These are phyloP conservation scores for Chrysomela aeneicollis DNA, from an alignment of 2,888 invertebrate genomes.

Conservation along the genomic window DNA sequence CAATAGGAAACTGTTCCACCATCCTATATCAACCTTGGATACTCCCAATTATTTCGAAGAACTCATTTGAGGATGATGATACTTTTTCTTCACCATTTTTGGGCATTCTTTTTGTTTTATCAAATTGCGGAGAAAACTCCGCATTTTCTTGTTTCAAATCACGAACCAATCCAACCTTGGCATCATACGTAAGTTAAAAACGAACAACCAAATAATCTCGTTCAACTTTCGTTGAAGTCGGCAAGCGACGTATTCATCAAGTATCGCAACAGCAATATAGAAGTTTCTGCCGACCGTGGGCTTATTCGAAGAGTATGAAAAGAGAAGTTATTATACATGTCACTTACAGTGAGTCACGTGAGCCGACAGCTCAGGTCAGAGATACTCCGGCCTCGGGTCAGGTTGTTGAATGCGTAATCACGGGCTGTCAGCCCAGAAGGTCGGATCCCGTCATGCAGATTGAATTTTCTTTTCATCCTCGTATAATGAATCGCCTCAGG, in stretches of 20 bases:
- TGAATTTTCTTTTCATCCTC: conserved; percentile 63
- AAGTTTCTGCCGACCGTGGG: conserved; percentile 27
- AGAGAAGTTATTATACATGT: conserved; percentile 58
- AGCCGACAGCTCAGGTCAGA: conserved; percentile 41
- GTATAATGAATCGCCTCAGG: conserved; percentile 60
- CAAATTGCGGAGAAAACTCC: not conserved
- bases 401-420: conserved; percentile 61
- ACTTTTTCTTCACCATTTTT: no score
- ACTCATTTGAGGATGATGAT: no score
- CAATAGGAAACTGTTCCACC: no score
- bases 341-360: conserved; percentile 57
- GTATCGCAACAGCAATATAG: conserved; percentile 30
- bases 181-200: not conserved
- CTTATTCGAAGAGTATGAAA: conserved; percentile 44
- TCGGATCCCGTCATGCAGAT: conserved; percentile 60
- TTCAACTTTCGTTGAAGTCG: conserved; percentile 2
- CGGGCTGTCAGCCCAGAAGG: conserved; percentile 61
- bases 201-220: not conserved
- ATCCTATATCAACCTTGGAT: no score
- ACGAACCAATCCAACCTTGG: no score
- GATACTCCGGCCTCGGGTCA: conserved; percentile 56
- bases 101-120: no score
- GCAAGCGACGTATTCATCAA: conserved; percentile 18
- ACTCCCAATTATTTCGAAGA: no score
- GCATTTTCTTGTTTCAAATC: not conserved